Percentiles rank a stretch among this genome's conserved stretches.
These are phyloP conservation scores for Actinopyga echinites DNA, from an alignment of 53 echinoderm and acorn worm genomes.

Conservation along the genomic window DNA sequence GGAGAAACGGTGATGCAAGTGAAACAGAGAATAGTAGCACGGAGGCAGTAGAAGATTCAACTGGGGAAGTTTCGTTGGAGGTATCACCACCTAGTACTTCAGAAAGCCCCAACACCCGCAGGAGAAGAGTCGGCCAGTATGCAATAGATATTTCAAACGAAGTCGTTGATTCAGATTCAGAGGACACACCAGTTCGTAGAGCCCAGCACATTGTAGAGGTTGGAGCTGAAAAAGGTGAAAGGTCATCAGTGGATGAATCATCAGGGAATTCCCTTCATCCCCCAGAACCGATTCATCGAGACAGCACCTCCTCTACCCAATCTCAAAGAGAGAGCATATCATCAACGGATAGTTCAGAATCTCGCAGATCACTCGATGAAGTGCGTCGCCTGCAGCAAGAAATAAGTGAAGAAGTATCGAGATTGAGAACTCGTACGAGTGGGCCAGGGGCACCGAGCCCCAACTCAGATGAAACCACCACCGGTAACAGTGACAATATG, in stretches of 20 bases:
- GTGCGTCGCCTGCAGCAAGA: slow-evolving; percentile 64
- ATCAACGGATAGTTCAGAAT: slow-evolving; percentile 15
- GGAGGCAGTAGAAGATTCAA: background rate
- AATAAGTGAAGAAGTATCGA: slow-evolving; percentile 73
- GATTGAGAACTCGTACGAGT: slow-evolving; percentile 66
- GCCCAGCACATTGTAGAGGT: slow-evolving; percentile 25
- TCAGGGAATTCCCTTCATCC: background rate
- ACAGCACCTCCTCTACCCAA: background rate
- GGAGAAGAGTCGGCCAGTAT: slow-evolving; percentile 27
- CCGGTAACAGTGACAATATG: background rate
- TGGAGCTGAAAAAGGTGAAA: background rate
- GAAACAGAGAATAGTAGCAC: background rate
- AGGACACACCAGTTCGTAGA: background rate
- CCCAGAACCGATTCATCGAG: background rate
- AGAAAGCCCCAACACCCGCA: slow-evolving; percentile 3
- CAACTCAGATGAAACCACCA: background rate
- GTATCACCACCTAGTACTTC: background rate
- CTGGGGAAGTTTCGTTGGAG: background rate
- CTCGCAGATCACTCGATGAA: slow-evolving; percentile 12
- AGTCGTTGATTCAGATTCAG: slow-evolving; percentile 21
- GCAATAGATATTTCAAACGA: slow-evolving; percentile 11
- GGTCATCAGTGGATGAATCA: background rate
- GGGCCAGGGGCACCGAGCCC: background rate
- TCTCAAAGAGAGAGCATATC: slow-evolving; percentile 10
- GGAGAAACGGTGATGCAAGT: background rate